Percentiles rank a stretch among this genome's conserved stretches.
Evolutionary conservation across 2,888 invertebrate genomes (phyloP).

Genomic region (Girardia tigrina): DNA sequence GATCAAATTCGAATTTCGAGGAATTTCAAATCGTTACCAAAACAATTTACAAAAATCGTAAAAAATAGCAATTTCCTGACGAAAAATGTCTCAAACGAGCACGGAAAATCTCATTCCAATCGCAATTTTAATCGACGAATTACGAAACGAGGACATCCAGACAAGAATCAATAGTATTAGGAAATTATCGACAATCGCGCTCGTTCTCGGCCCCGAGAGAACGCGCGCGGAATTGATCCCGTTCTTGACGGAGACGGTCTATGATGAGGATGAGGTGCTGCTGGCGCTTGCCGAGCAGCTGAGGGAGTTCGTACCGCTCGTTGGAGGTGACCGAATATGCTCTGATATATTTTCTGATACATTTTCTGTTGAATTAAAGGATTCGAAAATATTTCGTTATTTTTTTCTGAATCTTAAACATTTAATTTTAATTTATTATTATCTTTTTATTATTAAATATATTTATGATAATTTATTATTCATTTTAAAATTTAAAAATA

Average conservation of each 20-base stretch:
- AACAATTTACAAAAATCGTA: background rate
- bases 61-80: background rate
- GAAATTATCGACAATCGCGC: constrained; percentile 93
- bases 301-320: constrained; percentile 83
- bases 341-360: no score
- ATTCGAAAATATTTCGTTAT: no score
- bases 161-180: constrained; percentile 90
- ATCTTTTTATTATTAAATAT: no score
- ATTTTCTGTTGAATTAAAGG: no score
- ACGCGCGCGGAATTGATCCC: constrained; percentile 87
- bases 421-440: no score
- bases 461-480: no score
- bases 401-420: no score
- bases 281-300: constrained; percentile 92
- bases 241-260: constrained; percentile 84
- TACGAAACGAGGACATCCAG: constrained; percentile 96
- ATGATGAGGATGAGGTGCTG: constrained; percentile 97
- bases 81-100: background rate
- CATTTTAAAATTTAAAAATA: no score
- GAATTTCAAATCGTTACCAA: background rate
- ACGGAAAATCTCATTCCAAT: constrained; percentile 87
- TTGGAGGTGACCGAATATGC: no score
- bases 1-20: background rate
- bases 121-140: constrained; percentile 93
- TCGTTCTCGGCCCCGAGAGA: constrained; percentile 89